Conservation (phyloP, 2,797 vertebrate species). For the Pterois miles region DNA sequence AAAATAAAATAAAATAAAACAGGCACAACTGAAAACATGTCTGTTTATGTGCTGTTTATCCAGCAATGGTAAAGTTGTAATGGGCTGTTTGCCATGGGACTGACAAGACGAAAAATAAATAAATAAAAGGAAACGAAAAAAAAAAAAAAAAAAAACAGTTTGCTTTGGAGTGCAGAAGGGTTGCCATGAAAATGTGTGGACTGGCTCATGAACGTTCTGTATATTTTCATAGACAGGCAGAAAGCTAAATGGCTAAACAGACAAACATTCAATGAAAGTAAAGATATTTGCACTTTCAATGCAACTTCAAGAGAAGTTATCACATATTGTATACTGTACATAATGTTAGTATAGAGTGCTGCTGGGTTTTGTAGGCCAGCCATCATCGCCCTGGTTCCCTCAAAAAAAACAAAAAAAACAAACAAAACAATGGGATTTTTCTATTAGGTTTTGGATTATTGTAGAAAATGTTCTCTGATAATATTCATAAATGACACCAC, state of each 20-base stretch:
- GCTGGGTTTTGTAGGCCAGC: background rate
- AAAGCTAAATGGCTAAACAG: background rate
- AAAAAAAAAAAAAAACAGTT: background rate
- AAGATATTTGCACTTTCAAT: background rate
- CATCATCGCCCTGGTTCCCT: background rate
- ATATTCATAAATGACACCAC: background rate
- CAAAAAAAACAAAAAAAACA: background rate
- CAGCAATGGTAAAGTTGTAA: slow-evolving; percentile 59
- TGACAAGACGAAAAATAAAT: slow-evolving; percentile 12
- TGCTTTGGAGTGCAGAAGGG: slow-evolving; percentile 19
- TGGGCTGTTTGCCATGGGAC: slow-evolving; percentile 32
- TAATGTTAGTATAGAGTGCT: background rate
- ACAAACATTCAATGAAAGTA: background rate
- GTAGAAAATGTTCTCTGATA: background rate
- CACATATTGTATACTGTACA: background rate
- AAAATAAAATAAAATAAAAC: no score
- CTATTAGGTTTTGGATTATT: background rate
- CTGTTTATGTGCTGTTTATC: slow-evolving; percentile 48
- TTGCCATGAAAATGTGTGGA: slow-evolving; percentile 29
- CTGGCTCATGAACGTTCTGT: background rate
- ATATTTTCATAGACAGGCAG: slow-evolving; percentile 22
- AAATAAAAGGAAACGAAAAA: background rate
- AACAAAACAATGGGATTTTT: background rate
- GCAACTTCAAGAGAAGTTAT: background rate
- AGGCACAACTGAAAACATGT: slow-evolving; percentile 53